Conservation (phyloP, 2,113 vertebrate species). For the Hiodon tergisus region DNA sequence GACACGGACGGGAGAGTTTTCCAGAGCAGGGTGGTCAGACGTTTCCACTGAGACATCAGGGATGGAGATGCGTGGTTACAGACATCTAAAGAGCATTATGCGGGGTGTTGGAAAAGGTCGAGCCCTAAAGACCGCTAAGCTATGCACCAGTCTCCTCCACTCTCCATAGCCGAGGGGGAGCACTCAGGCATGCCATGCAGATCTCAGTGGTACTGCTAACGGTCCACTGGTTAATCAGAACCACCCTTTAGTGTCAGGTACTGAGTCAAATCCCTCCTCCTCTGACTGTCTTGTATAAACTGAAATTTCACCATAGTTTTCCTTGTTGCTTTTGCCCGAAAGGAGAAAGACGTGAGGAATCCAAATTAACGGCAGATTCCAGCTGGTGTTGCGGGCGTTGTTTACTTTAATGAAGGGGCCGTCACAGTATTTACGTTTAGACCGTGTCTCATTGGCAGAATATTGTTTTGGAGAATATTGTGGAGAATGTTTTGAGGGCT, state of each 20-base stretch:
- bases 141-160: too few species aligned
- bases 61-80: too few species aligned
- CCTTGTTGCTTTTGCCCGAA: neutral
- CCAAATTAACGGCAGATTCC: slow-evolving; percentile 12
- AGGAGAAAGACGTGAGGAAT: neutral
- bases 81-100: neutral
- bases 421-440: slow-evolving; percentile 3
- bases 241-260: neutral
- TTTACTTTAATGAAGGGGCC: slow-evolving; percentile 25
- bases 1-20: too few species aligned
- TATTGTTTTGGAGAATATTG: slow-evolving; percentile 5
- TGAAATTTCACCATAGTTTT: slow-evolving; percentile 25
- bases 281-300: neutral
- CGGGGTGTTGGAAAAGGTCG: neutral
- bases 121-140: too few species aligned
- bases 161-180: neutral
- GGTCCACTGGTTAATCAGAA: neutral
- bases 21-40: too few species aligned
- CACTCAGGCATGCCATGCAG: neutral
- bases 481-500: slow-evolving; percentile 2
- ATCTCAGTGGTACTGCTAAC: neutral
- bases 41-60: too few species aligned
- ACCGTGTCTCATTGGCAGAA: slow-evolving; percentile 9
- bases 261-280: too few species aligned
- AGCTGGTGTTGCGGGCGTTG: slow-evolving; percentile 9